Base-by-base conservation (phyloP, 1,140 invertebrate genomes). In the Camponotus floridanus region DNA sequence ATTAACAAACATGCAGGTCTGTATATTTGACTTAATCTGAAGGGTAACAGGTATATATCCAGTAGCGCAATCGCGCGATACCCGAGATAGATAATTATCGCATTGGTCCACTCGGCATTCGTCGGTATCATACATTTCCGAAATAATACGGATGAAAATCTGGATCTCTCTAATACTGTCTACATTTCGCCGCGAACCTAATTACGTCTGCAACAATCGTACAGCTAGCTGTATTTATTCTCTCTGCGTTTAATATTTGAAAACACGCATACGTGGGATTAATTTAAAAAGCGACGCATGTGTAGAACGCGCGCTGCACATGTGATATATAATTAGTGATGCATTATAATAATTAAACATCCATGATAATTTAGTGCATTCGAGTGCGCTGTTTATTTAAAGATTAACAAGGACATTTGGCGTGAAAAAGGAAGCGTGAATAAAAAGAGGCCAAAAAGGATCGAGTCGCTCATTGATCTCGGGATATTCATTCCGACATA, bases 71-170 rank as follows among this genome's bases (percentile, higher is more conserved):
- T 79, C 76, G 45, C 13, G 45, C 26, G 76, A 79, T 79, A 79
- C 70, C 33, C 42, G 45, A 13, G 45, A 3, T 57, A 67, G 64
- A 80, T 80, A 80, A 80, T 80, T 80, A 80, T 80, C 64, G 64
- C 39, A 70, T 55, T 45, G 76, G 76, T n/a, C 45, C 62, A 42
- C 64, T 80, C 76, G 45, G 62, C 39, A 68, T 26, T 68, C 45
- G 62, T 68, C 62, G 76, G 7, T 80, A 33, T 80, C 76, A 55
- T 80, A 79, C 33, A 79, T 79, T 68, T 55, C 33, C 76, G 45
- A 57, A 39, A 31, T 80, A 80, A 80, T 80, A 70, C 64, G 48
- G 45, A 55, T 70, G 76, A 80, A 80, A 80, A 80, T 80, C 64
- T 80, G 33, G 33, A 70, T 70, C 64, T 80, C 62, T 21, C 33